Evolutionary conservation across 1,140 invertebrate genomes (phyloP), one percentile per base, ranked within the genome.

Genomic region (Neodiprion lecontei): DNA sequence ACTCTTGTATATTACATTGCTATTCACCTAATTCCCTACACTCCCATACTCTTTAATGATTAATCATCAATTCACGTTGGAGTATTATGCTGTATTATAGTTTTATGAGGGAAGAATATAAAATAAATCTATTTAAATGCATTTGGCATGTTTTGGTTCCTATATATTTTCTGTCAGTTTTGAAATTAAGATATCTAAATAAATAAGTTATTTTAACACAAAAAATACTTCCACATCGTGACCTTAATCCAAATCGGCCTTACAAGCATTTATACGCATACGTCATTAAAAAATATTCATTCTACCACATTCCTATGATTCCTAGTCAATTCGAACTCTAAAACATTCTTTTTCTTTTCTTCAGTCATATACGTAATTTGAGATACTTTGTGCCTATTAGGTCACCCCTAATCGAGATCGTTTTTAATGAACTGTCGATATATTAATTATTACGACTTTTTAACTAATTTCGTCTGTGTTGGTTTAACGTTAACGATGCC

Each of bases 61-160:
- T 70, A 74, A 48, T 66, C 53, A 65, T 17, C 67, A 50, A 74
- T 73, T 69, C 66, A 49, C 68, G 40, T 70, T 76, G 48, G 53
- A 47, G 11, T 74, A 72, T 76, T 72, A 70, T 70, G 72, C 69
- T 69, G 53, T 61, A 61, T 14, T 61, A 61, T 61, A 74, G 72
- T 74, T 70, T 69, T 75, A 79, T 75, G 69, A 12, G 78, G 75
- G 79, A 76, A 40, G 68, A 78, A 79, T 81, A 83, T 72, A 82
- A 80, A 79, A 81, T 83, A 82, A 80, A 67, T 79, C 77, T 80
- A 83, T 67, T 77, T 82, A 81, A 85, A 85, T 85, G 83, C 82
- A 85, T 84, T 85, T 84, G 83, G 83, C 84, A 83, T 84, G 81
- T 83, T 72, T 82, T 70, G 66, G 66, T 75, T 68, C 17, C 48